Percentiles rank a stretch among this genome's conserved stretches.
phyloP scores from a whole-genome alignment of 2,888 invertebrate genomes.

The Chaitophorus viminalis region DNA sequence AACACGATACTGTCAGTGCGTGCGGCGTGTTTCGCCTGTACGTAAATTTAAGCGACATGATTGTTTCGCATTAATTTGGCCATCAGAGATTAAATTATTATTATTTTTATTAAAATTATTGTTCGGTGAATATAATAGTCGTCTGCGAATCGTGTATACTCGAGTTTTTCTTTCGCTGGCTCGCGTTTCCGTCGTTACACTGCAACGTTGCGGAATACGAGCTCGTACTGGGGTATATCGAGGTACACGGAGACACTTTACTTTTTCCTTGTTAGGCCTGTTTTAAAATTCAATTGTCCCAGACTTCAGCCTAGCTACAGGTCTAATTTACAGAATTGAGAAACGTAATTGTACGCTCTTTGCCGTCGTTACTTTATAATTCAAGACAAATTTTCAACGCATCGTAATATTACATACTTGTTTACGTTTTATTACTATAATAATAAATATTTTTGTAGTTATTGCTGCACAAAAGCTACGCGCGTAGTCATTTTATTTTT shows the following conservation, averaged over 20 bases:
- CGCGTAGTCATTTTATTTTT: not conserved
- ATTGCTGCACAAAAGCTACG: not conserved
- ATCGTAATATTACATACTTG: not conserved
- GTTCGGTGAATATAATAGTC: not conserved
- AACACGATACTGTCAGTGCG: too few species aligned
- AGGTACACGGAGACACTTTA: not conserved
- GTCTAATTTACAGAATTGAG: slow-evolving; percentile 24
- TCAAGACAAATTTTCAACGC: slow-evolving; percentile 5
- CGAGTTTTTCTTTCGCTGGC: not conserved
- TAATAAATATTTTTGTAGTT: not conserved
- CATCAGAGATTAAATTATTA: not conserved
- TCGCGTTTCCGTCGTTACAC: not conserved
- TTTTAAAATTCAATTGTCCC: slow-evolving; percentile 47
- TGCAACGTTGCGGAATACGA: not conserved
- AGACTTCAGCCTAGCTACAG: too few species aligned
- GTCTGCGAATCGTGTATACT: not conserved
- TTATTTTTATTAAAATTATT: not conserved
- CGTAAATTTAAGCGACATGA: not conserved
- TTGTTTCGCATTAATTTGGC: not conserved
- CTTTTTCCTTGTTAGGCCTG: slow-evolving; percentile 20
- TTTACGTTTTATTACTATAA: not conserved
- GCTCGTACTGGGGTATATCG: not conserved
- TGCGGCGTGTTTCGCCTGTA: not conserved
- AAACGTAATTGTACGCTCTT: not conserved
- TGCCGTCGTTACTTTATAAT: not conserved